A percentile compares a stretch with the other conserved stretches of the same genome.
Evolutionary conservation across 2,113 vertebrate genomes (phyloP).

Genomic region (Stigmatopora nigra): DNA sequence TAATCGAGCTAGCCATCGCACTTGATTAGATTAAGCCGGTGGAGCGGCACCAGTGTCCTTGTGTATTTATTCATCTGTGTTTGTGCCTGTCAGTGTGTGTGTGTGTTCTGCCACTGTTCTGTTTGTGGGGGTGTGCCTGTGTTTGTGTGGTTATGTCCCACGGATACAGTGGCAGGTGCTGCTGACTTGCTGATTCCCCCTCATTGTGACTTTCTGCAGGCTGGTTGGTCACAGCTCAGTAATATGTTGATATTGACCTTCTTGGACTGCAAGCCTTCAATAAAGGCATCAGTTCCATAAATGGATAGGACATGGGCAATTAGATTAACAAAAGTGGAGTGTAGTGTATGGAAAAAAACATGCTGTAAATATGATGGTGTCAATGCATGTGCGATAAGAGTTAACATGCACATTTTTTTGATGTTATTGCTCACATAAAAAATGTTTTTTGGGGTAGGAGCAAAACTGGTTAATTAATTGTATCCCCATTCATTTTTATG

Average conservation of each 20-base stretch:
- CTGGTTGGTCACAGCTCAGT: constrained; percentile 62
- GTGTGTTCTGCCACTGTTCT: too few relatives aligned
- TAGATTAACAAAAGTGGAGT: constrained; percentile 39
- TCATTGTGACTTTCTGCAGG: constrained; percentile 68
- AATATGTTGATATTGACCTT: constrained; percentile 72
- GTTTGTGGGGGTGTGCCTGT: constrained; percentile 21
- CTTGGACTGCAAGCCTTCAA: constrained; percentile 43
- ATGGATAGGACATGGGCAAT: constrained; percentile 35
- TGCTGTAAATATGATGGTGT: too few relatives aligned
- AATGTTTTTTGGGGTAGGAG: too few relatives aligned
- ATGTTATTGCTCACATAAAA: too few relatives aligned
- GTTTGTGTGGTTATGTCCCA: constrained; percentile 22
- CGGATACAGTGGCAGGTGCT: constrained; percentile 58
- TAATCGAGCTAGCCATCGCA: constrained; percentile 89
- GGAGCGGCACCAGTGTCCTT: constrained; percentile 23
- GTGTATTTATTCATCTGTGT: constrained; percentile 50
- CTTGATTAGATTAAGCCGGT: constrained; percentile 92
- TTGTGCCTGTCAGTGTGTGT: constrained; percentile 26
- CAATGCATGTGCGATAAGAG: too few relatives aligned
- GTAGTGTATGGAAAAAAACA: constrained; percentile 23
- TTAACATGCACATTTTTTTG: too few relatives aligned
- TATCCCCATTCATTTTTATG: too few relatives aligned
- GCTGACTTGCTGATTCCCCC: constrained; percentile 70
- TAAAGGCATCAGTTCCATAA: constrained; percentile 38
- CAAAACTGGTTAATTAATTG: too few relatives aligned